These are phyloP conservation scores for Lycodopsis pacificus DNA, from an alignment of 2,797 vertebrate species.

Conservation along the genomic window DNA sequence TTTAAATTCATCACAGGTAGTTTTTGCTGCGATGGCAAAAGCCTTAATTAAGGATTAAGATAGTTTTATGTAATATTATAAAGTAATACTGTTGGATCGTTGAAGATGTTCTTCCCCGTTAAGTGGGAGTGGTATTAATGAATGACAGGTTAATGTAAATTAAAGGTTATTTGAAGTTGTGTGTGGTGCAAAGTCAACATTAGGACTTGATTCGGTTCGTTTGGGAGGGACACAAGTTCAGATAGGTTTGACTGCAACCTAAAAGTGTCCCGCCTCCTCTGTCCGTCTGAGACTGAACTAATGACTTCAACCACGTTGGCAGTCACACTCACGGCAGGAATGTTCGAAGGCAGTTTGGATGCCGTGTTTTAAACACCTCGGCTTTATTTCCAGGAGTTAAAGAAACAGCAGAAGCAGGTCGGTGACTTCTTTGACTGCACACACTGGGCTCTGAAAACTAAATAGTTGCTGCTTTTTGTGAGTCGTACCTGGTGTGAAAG, in stretches of 20 bases:
- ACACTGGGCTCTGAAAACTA: neutral
- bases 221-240: slow-evolving; percentile 50
- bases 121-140: neutral
- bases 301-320: slow-evolving; percentile 61
- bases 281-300: slow-evolving; percentile 41
- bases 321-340: slow-evolving; percentile 39
- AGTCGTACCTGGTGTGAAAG: slow-evolving; percentile 8
- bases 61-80: neutral
- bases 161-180: neutral
- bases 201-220: slow-evolving; percentile 29
- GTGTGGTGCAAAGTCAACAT: neutral
- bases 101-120: neutral
- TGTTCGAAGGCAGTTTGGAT: slow-evolving; percentile 34
- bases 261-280: slow-evolving; percentile 63
- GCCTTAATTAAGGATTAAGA: neutral
- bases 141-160: neutral
- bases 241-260: slow-evolving; percentile 40
- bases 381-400: slow-evolving; percentile 27
- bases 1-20: neutral
- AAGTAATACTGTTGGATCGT: neutral
- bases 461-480: neutral
- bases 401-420: slow-evolving; percentile 63
- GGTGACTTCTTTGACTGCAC: slow-evolving; percentile 42
- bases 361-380: slow-evolving; percentile 12
- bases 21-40: neutral